phyloP scores from a whole-genome alignment of 2,888 invertebrate genomes.

The Chouioia cunea region DNA sequence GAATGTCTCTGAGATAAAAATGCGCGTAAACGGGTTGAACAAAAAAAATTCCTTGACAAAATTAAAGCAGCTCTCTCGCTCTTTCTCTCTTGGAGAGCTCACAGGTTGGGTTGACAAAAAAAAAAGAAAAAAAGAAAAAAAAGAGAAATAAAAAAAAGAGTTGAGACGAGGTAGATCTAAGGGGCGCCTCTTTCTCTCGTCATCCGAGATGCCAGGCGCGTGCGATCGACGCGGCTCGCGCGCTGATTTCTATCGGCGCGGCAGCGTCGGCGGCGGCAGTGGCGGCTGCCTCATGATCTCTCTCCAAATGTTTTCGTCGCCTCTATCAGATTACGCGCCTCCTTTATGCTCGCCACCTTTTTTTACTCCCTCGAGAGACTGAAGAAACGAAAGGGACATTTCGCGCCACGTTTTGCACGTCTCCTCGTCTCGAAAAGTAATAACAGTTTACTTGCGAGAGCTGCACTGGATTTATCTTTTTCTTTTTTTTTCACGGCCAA shows the following conservation, averaged over 20 bases:
- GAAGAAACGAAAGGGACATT: conserved; percentile 8
- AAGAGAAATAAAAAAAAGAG: not conserved
- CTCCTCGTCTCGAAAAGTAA: conserved; percentile 11
- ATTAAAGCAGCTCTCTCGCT: too few species aligned
- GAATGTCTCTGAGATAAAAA: too few species aligned
- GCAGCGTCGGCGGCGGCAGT: conserved; percentile 54
- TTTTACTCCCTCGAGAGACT: too few species aligned
- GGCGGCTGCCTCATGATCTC: conserved; percentile 59
- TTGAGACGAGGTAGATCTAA: too few species aligned
- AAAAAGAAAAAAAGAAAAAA: not conserved
- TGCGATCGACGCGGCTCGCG: conserved; percentile 60
- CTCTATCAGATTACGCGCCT: conserved; percentile 57
- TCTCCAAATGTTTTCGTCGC: conserved; percentile 62
- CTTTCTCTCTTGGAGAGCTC: too few species aligned
- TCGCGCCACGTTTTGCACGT: conserved; percentile 24
- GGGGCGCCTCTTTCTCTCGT: conserved; percentile 23
- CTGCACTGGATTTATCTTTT: not conserved
- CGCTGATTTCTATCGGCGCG: conserved; percentile 54
- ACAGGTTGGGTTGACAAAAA: conserved; percentile 1
- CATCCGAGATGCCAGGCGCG: conserved; percentile 64
- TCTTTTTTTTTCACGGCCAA: not conserved
- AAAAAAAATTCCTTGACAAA: too few species aligned
- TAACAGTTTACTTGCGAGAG: conserved; percentile 24
- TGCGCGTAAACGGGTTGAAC: too few species aligned
- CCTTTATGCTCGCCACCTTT: not conserved